These are phyloP conservation scores for Vanessa atalanta DNA, from an alignment of 1,140 invertebrate genomes.

Conservation along the genomic window DNA sequence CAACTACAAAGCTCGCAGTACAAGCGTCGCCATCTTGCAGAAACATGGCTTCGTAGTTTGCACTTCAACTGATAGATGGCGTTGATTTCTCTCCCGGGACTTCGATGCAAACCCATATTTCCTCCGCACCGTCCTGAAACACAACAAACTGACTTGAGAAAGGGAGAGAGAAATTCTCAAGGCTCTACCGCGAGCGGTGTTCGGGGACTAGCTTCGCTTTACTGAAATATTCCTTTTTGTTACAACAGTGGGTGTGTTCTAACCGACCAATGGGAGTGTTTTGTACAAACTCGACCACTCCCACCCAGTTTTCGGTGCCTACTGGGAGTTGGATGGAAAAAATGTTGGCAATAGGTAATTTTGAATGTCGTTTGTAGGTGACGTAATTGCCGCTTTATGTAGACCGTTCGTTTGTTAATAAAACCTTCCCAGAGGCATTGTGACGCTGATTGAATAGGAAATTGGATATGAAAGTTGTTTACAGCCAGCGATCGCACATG, in stretches of 20 bases:
- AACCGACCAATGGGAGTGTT: constrained; percentile 66
- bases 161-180: constrained; percentile 78
- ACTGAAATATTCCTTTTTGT: constrained; percentile 70
- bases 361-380: constrained; percentile 70
- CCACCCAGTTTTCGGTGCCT: constrained; percentile 74
- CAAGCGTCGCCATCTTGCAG: constrained; percentile 63
- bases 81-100: constrained; percentile 52
- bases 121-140: constrained; percentile 71
- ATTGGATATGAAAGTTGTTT: constrained; percentile 47
- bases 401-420: constrained; percentile 61
- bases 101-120: constrained; percentile 65
- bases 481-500: constrained; percentile 18
- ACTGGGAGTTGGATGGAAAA: constrained; percentile 75
- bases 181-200: constrained; percentile 55
- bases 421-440: constrained; percentile 49
- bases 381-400: constrained; percentile 75
- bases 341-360: constrained; percentile 79
- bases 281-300: constrained; percentile 59
- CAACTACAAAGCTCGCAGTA: constrained; percentile 2
- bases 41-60: constrained; percentile 46
- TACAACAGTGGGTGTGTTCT: constrained; percentile 62
- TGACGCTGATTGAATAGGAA: constrained; percentile 65
- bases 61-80: constrained; percentile 53
- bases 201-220: constrained; percentile 51
- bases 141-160: constrained; percentile 63